Evolutionary conservation across 2,113 vertebrate species (phyloP).

Genomic region (Ammodytes marinus): DNA sequence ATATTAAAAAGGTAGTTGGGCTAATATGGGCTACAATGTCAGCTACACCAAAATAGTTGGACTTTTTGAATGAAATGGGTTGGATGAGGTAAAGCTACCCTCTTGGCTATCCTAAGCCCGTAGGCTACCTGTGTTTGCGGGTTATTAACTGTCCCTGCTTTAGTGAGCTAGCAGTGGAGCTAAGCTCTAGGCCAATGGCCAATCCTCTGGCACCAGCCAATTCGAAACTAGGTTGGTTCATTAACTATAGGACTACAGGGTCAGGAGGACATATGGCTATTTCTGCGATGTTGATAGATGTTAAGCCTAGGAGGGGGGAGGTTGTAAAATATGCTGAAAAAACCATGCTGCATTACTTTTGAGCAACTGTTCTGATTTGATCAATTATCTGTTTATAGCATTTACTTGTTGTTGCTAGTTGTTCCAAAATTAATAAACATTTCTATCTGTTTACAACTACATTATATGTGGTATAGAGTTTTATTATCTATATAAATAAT

Average conservation of each 20-base stretch:
- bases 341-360: not conserved
- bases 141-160: conserved; percentile 45
- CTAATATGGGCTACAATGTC: not conserved
- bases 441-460: too few species aligned
- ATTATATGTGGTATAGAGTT: not conserved
- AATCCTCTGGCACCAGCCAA: conserved; percentile 45
- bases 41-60: not conserved
- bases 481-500: too few species aligned
- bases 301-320: not conserved
- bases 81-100: conserved; percentile 8
- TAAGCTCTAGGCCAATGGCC: conserved; percentile 31
- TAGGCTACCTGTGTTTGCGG: conserved; percentile 14
- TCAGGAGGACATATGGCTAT: conserved; percentile 36
- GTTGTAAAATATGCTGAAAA: not conserved
- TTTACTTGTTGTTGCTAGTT: not conserved
- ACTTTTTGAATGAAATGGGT: conserved; percentile 4
- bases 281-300: conserved; percentile 41
- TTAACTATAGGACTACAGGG: conserved; percentile 37
- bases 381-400: too few species aligned
- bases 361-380: not conserved
- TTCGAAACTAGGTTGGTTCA: conserved; percentile 58
- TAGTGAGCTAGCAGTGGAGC: conserved; percentile 22
- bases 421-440: not conserved
- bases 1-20: not conserved
- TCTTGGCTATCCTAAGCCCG: not conserved